These are phyloP conservation scores for Microcebus jonahi DNA, from an alignment of 2,113 vertebrate genomes.

Conservation along the genomic window DNA sequence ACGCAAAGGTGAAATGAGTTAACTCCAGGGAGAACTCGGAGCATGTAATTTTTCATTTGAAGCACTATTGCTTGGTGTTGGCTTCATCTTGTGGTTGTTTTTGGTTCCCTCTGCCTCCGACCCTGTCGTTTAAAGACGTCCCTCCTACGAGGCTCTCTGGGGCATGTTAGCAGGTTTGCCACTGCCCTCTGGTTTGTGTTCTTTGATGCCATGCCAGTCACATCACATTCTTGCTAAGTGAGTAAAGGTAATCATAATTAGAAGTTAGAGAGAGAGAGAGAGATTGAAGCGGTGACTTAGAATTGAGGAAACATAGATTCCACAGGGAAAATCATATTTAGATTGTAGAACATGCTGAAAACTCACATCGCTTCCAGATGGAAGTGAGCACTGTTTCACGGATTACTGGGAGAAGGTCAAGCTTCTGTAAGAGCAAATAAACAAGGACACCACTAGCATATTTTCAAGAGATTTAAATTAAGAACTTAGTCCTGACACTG, in stretches of 20 bases:
- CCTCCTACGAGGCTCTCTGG: neutral
- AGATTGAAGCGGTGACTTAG: neutral
- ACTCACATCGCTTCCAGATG: neutral
- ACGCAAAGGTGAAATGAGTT: neutral
- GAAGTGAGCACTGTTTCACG: neutral
- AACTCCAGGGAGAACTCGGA: neutral
- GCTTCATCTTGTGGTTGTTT: neutral
- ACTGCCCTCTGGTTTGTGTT: neutral
- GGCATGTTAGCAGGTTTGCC: neutral
- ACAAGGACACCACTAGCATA: neutral
- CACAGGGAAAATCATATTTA: neutral
- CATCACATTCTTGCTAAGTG: neutral
- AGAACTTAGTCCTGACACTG: neutral
- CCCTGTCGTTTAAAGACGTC: neutral
- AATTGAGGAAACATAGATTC: neutral
- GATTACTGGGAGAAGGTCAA: neutral
- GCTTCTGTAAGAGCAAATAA: neutral
- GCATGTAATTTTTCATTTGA: rapidly evolving
- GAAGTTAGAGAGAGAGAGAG: neutral
- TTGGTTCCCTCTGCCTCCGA: neutral
- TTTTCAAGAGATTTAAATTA: slow-evolving; percentile 28
- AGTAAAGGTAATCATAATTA: neutral
- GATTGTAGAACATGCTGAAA: neutral
- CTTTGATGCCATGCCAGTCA: neutral
- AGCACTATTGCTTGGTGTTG: rapidly evolving